Evolutionary conservation across 2,888 invertebrate species (phyloP), one percentile per base, ranked within the genome.

Genomic region (Oconnorella tubifera): DNA sequence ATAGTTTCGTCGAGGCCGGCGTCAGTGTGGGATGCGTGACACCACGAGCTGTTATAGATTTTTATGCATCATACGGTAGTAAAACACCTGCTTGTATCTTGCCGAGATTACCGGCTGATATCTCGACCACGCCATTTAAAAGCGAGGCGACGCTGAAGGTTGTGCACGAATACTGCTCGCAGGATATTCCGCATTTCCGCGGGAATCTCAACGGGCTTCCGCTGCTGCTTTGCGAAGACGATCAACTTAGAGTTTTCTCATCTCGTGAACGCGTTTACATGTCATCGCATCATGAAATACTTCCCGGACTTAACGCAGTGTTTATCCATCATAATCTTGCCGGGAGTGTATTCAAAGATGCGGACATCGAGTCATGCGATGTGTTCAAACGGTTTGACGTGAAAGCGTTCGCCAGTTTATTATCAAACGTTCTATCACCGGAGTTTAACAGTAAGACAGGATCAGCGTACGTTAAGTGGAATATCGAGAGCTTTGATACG

Each of bases 301-400:
- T 72, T 2, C 71, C 73, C 3, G 67, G 67, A 4, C 68, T 69
- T n/a, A 62, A 58, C 25, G 48, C 66, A 48, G 48, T 68, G 56
- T 73, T 73, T 61, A 48, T 73, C 3, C 73, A 73, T 55, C 66
- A 64, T 32, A 33, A 59, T 2, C 56, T 73, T 2, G 65, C 67
- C 27, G 64, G 64, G 23, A 51, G 51, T 23, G 64, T 68, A 49
- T 72, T 72, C 59, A 63, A 59, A 28, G 67, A 65, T n/a, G 63
- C 69, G n/a, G 64, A 65, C 48, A 58, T 63, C 1, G 69, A 66
- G 27, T 33, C 67, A 2, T 63, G 67, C 33, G 61, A 58, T 25
- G 69, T 70, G 31, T 72, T 72, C 57, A 33, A 62, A 56, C 49
- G 67, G 14, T 69, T 72, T 57, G 71, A 72, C 59, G 61, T 72